Conservation (phyloP, 1,140 invertebrate genomes). For the Rhynchophorus ferrugineus region DNA sequence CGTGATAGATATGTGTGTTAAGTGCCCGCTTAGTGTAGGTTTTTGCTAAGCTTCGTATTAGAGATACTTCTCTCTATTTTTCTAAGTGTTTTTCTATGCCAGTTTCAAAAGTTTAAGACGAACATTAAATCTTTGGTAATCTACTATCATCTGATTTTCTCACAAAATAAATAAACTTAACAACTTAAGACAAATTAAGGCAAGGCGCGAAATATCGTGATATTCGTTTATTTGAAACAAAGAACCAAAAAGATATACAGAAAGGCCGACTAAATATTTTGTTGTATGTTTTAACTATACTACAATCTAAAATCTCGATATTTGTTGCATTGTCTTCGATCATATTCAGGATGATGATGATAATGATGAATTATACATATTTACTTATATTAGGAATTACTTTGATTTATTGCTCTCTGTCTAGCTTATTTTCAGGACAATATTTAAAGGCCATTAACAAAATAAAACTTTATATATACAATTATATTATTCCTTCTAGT, state of each 20-base stretch:
- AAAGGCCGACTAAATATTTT: not conserved
- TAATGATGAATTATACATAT: too few relatives aligned
- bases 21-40: not conserved
- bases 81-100: not conserved
- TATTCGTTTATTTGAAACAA: not conserved
- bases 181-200: not conserved
- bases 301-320: too few relatives aligned
- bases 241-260: not conserved
- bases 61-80: not conserved
- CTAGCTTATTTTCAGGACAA: too few relatives aligned
- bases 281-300: not conserved
- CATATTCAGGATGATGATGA: too few relatives aligned
- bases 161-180: not conserved
- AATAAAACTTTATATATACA: too few relatives aligned
- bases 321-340: too few relatives aligned
- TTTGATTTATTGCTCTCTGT: too few relatives aligned
- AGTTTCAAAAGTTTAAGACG: not conserved
- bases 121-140: not conserved
- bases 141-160: not conserved
- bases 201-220: not conserved
- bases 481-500: too few relatives aligned
- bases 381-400: too few relatives aligned
- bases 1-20: not conserved
- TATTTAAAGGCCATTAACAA: too few relatives aligned
- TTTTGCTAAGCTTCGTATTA: not conserved